Conservation (phyloP, 2,797 vertebrate genomes). For the Coilia nasus region DNA sequence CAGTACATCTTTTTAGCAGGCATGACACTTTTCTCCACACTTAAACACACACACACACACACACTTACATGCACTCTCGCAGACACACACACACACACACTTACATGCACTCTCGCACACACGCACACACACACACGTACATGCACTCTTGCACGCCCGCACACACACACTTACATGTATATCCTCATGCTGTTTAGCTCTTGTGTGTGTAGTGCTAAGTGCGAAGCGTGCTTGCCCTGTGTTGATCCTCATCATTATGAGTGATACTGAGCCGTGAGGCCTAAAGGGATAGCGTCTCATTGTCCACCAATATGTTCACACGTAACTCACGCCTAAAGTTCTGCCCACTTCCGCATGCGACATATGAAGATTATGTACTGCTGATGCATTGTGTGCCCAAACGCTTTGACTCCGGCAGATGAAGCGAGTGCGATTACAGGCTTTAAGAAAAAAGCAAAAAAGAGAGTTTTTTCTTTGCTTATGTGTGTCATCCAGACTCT, state of each 20-base stretch:
- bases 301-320: not conserved
- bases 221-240: not conserved
- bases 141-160: too few species aligned
- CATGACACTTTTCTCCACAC: not conserved
- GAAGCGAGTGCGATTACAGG: not conserved
- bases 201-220: not conserved
- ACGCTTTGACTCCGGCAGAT: not conserved
- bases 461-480: not conserved
- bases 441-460: not conserved
- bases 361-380: not conserved
- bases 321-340: not conserved
- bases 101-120: not conserved
- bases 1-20: slow-evolving; percentile 7
- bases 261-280: not conserved
- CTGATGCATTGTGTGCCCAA: not conserved
- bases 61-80: not conserved
- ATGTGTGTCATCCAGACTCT: slow-evolving; percentile 2
- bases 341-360: not conserved
- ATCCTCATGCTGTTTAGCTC: too few species aligned
- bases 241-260: not conserved
- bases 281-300: not conserved
- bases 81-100: not conserved
- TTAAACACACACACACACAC: not conserved
- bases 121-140: too few species aligned
- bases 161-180: too few species aligned